Base-by-base conservation (phyloP, 30 jellyfish, hydroid and myxozoan species). In the Hydra vulgaris region DNA sequence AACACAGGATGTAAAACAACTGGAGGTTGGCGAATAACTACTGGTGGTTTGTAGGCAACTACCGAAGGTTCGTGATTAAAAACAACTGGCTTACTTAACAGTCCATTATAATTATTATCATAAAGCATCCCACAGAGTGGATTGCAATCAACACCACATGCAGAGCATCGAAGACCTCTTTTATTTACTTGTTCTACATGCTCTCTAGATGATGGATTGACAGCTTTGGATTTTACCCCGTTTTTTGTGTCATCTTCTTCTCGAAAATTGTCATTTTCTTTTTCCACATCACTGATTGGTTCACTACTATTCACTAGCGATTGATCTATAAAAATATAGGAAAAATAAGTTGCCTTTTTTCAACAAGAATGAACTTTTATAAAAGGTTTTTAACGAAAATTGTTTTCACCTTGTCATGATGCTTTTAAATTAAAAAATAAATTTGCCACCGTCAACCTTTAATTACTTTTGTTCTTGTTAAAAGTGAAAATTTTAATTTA, bases 41-140 rank as follows among this genome's bases (percentile, higher is more conserved):
- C 98, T 73, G 96, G 96, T 40, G 98, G 98, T 83, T 96, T 56
- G 77, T 92, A 96, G 8, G 86, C 98, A 75, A 92, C 66, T 15
- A 92, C 96, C 17, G 98, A 95, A 18, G 98, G 95, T 75, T 87
- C 96, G 71, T 87, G 98, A 21, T 86, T 87, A 21, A 86, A 96
- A 25, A 92, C 96, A 26, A 96, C 87, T 68, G 98, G 98, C 55
- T 96, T 66, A 81, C 87, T 96, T 23, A 92, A 83, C 66, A 86
- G 96, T 24, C 83, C 94, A 53, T 92, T 96, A 4, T 96, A 96
- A 23, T 96, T 86, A 70, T 92, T 12, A 40, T 5, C 61, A 40
- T 40, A 40, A 40, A 3, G 23, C 5, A 15, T 17, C 12, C 61
- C 12, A 12, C 61, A 40, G 5, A 40, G 61, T 12, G 61, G 61